phyloP scores from a whole-genome alignment of 2,888 invertebrate species.

The Halocaridina rubra region DNA sequence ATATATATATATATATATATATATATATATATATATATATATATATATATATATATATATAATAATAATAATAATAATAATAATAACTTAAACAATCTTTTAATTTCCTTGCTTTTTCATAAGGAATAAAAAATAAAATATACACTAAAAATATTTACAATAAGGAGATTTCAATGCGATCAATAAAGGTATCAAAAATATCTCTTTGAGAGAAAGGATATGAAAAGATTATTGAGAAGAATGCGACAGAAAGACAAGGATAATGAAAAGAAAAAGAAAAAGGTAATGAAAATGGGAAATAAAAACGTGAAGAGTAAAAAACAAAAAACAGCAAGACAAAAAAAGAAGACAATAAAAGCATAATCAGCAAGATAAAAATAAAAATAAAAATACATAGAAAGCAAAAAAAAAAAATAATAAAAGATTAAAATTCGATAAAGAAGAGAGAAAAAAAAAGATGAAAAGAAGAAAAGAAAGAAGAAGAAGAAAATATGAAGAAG shows the following conservation, averaged over 20 bases:
- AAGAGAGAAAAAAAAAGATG: background rate
- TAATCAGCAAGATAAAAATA: background rate
- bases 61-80: background rate
- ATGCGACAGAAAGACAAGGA: too few species aligned
- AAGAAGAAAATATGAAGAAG: too few species aligned
- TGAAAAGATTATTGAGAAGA: too few species aligned
- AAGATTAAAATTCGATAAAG: background rate
- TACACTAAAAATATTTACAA: too few species aligned
- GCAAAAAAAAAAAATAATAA: background rate
- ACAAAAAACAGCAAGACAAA: background rate
- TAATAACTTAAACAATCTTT: too few species aligned
- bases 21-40: background rate
- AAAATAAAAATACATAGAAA: background rate
- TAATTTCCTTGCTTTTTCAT: too few species aligned
- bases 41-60: background rate
- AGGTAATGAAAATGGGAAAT: background rate
- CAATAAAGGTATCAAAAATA: too few species aligned
- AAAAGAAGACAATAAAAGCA: background rate
- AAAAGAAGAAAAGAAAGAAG: background rate
- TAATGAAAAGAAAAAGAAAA: background rate
- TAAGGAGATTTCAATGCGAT: too few species aligned
- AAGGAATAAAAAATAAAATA: too few species aligned
- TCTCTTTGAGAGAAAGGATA: too few species aligned
- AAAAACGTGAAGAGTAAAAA: background rate
- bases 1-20: background rate